phyloP scores from a whole-genome alignment of 2,888 invertebrate species.

The Malthinus flaveolus region DNA sequence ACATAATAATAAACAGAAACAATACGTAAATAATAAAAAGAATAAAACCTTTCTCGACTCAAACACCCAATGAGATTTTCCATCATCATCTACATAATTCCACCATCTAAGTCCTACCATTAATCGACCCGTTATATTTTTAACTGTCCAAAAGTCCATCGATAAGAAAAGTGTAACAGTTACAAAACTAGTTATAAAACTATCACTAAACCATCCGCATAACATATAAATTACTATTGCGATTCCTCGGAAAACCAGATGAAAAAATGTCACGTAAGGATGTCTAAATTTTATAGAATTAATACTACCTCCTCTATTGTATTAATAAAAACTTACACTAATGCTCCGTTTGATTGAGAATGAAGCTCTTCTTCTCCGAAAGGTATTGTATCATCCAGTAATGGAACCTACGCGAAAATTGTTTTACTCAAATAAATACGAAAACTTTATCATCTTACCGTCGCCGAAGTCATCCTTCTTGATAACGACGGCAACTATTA shows the following conservation, averaged over 20 bases:
- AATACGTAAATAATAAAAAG: slow-evolving; percentile 27
- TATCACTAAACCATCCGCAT: slow-evolving; percentile 86
- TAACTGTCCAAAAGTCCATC: slow-evolving; percentile 99
- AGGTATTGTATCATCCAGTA: slow-evolving; percentile 82
- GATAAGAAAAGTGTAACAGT: slow-evolving; percentile 86
- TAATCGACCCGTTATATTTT: slow-evolving; percentile 92
- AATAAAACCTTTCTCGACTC: slow-evolving; percentile 84
- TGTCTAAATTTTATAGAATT: slow-evolving; percentile 65
- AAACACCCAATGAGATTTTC: slow-evolving; percentile 97
- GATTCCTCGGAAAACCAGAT: slow-evolving; percentile 81
- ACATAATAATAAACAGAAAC: slow-evolving; percentile 28
- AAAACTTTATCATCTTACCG: slow-evolving; percentile 32
- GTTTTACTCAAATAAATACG: background rate
- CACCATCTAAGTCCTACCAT: slow-evolving; percentile 98
- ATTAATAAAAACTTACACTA: slow-evolving; percentile 38
- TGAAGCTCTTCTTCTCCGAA: slow-evolving; percentile 82
- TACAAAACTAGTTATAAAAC: slow-evolving; percentile 97
- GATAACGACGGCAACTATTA: no score
- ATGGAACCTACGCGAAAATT: slow-evolving; percentile 67
- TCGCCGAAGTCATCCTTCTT: slow-evolving; percentile 30
- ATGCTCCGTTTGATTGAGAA: slow-evolving; percentile 45
- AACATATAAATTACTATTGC: slow-evolving; percentile 88
- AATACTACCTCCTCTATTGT: slow-evolving; percentile 7
- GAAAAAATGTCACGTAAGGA: slow-evolving; percentile 91
- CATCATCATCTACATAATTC: slow-evolving; percentile 98